A percentile compares a stretch with the other conserved stretches of the same genome.
These are phyloP conservation scores for Coilia nasus DNA, from an alignment of 2,797 vertebrate species.

Conservation along the genomic window DNA sequence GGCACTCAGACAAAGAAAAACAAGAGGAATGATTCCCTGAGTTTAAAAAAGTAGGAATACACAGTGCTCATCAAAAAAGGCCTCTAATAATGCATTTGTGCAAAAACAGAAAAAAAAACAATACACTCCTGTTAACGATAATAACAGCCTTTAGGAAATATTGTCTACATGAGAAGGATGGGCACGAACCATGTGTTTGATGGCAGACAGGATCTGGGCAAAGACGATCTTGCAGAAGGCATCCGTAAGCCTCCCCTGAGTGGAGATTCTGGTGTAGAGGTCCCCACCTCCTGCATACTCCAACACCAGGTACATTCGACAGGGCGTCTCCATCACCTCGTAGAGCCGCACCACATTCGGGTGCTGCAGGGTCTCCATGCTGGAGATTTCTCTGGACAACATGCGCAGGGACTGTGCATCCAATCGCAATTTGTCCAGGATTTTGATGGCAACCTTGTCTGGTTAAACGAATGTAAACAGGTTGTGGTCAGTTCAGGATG, in stretches of 20 bases:
- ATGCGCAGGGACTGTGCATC: slow-evolving; percentile 85
- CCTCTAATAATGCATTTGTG: no score
- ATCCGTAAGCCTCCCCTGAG: slow-evolving; percentile 84
- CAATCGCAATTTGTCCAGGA: slow-evolving; percentile 89
- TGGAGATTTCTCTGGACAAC: slow-evolving; percentile 87
- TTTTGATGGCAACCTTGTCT: slow-evolving; percentile 98
- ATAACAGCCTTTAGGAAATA: no score
- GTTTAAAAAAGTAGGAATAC: no score
- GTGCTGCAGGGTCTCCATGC: slow-evolving; percentile 90
- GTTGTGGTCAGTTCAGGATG: background rate
- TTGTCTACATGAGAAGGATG: background rate
- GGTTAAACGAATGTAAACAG: slow-evolving; percentile 36
- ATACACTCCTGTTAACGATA: no score
- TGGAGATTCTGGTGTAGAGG: slow-evolving; percentile 86
- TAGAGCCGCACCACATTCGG: slow-evolving; percentile 91
- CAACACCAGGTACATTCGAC: slow-evolving; percentile 89
- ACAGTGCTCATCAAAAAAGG: no score
- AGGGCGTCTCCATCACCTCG: slow-evolving; percentile 90
- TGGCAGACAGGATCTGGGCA: slow-evolving; percentile 90
- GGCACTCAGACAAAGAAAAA: no score
- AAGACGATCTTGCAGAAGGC: slow-evolving; percentile 85
- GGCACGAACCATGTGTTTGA: slow-evolving; percentile 91
- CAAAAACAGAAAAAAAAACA: no score
- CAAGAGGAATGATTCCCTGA: no score
- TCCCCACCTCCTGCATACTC: slow-evolving; percentile 93